Percentiles rank a stretch among this genome's conserved stretches.
phyloP scores from a whole-genome alignment of 1,140 invertebrate genomes.

The Delia radicum region DNA sequence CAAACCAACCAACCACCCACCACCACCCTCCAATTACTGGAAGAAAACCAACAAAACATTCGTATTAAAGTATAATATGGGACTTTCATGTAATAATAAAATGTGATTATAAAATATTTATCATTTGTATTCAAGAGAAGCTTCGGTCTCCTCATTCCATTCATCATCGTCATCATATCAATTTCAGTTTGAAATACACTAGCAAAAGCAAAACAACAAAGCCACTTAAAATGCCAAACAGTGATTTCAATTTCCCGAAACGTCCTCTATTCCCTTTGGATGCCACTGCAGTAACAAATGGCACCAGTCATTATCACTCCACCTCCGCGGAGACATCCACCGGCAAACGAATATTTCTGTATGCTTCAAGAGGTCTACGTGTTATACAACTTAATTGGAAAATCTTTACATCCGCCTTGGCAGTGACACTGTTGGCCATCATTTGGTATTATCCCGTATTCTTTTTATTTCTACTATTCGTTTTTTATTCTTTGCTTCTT shows the following conservation, averaged over 20 bases:
- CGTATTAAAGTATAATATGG: background rate
- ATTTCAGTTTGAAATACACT: too few species aligned
- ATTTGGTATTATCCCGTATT: constrained; percentile 55
- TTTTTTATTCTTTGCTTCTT: constrained; percentile 49
- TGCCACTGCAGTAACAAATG: constrained; percentile 37
- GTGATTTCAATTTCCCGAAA: constrained; percentile 32
- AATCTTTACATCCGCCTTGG: constrained; percentile 46
- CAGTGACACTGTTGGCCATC: constrained; percentile 48
- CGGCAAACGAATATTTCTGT: constrained; percentile 14
- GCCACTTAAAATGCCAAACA: background rate
- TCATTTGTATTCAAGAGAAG: background rate
- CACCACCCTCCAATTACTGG: background rate
- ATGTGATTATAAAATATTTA: background rate
- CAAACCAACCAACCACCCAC: background rate
- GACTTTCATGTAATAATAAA: background rate
- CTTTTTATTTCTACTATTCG: constrained; percentile 52
- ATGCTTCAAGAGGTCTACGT: constrained; percentile 34
- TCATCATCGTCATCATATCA: too few species aligned
- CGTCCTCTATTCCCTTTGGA: constrained; percentile 50
- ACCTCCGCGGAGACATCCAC: constrained; percentile 26
- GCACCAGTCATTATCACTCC: constrained; percentile 38
- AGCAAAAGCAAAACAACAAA: background rate
- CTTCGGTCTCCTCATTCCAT: too few species aligned
- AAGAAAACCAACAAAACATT: too few species aligned
- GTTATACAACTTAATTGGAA: constrained; percentile 52